Evolutionary conservation across 1,140 invertebrate species (phyloP), one percentile per base, ranked within the genome.

Genomic region (Pachyrhynchus sulphureomaculatus): DNA sequence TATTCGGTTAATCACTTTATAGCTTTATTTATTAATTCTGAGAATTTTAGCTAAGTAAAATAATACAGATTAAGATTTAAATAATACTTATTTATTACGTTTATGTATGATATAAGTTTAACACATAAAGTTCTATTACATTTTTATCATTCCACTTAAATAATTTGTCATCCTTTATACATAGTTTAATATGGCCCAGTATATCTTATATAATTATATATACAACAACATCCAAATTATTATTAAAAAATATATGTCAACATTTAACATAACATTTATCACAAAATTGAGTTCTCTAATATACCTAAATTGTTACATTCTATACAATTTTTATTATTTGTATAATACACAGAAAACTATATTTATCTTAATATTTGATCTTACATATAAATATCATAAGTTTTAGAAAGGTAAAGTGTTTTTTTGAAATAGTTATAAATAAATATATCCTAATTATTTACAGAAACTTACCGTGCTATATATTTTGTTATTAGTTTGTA

Each of bases 71-170:
- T n/a, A n/a, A n/a, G n/a, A n/a, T 3, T 29, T 29, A 29, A 9
- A 29, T 6, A 29, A 29, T 29, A 29, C 5, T 6, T 29, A 29
- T 29, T 42, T 78, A 84, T 64, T 73, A 87, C 17, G 80, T 84
- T 51, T 73, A 77, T 29, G 77, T 83, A n/a, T 2, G 72, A 72
- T 17, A 58, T 84, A 26, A 84, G 84, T 8, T 86, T 85, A 0
- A 84, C 85, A 73, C 66, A 86, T 0, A 78, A 79, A 53, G 79
- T 78, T 60, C 74, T 23, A 18, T 44, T 44, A 44, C 41, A 44
- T 20, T 20, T 1, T 44, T 29, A 8, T 44, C 41, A 44, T 44
- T 15, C 41, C 41, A n/a, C n/a, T 44, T 20, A 23, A 2, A 44
- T 15, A 20, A 44, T 10, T 15, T 20, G 4, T 23, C 5, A 5